phyloP scores from a whole-genome alignment of 2,113 vertebrate species.

The Plecturocebus donacophilus region DNA sequence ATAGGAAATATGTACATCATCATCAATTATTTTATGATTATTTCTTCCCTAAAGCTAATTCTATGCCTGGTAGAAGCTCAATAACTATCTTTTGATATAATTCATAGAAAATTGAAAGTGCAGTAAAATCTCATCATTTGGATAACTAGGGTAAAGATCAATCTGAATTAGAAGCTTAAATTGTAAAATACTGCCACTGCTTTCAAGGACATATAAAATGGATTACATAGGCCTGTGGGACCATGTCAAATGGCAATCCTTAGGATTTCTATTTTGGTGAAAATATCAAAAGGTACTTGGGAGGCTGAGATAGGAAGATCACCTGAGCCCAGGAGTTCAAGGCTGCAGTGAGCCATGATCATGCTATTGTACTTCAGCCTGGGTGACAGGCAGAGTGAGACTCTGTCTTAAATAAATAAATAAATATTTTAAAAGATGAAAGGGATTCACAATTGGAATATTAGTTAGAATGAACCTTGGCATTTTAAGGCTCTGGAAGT shows the following conservation, averaged over 20 bases:
- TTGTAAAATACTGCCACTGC: not conserved
- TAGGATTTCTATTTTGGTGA: not conserved
- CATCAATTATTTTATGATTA: not conserved
- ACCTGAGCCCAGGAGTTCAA: not conserved
- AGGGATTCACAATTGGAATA: not conserved
- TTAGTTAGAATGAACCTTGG: not conserved
- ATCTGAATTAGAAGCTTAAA: slow-evolving; percentile 26
- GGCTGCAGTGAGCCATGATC: not conserved
- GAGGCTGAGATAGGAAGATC: not conserved
- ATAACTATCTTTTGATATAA: not conserved
- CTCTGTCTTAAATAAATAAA: not conserved
- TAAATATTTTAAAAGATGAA: not conserved
- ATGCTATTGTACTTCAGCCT: not conserved
- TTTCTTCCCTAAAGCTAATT: not conserved
- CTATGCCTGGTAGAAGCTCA: not conserved
- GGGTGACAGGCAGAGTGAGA: not conserved
- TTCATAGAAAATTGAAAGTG: not conserved
- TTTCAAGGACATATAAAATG: not conserved
- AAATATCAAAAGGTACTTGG: not conserved
- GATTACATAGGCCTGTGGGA: not conserved
- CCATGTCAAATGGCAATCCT: not conserved
- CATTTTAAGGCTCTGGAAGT: not conserved
- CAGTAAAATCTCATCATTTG: not conserved
- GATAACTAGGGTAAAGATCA: not conserved
- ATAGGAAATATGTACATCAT: not conserved